phyloP scores from a whole-genome alignment of 2,113 vertebrate genomes.

The Porphyrio hochstetteri region DNA sequence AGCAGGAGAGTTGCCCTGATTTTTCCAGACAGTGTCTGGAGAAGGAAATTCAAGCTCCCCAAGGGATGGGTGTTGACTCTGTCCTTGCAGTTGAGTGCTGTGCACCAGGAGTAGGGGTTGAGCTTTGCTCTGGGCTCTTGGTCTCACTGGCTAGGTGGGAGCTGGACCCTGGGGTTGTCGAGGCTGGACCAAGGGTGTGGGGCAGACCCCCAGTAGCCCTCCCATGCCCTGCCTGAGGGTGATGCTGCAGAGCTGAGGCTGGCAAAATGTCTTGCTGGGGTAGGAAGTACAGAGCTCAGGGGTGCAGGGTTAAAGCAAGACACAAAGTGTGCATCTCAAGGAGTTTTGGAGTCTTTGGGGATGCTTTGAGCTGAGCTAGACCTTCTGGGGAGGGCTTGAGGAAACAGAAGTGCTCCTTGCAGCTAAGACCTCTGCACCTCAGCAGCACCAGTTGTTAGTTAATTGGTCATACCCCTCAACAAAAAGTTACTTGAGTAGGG shows the following conservation, averaged over 20 bases:
- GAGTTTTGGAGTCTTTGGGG: neutral
- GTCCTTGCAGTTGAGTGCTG: accelerated
- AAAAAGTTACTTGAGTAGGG: neutral
- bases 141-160: neutral
- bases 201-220: neutral
- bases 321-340: too few species aligned
- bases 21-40: neutral
- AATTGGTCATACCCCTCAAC: neutral
- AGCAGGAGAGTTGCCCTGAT: neutral
- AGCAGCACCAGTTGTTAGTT: neutral
- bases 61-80: neutral
- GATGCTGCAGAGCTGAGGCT: neutral
- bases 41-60: neutral
- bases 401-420: neutral
- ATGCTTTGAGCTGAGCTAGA: neutral
- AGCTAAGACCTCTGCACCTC: neutral
- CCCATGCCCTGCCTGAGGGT: too few species aligned
- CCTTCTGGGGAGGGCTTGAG: neutral
- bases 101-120: neutral
- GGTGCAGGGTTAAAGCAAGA: neutral
- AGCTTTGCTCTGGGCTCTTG: neutral
- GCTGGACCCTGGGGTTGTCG: neutral
- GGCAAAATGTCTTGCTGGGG: accelerated
- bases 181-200: neutral
- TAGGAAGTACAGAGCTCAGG: neutral